Conservation (phyloP, 1,140 invertebrate species). For the Elysia chlorotica region DNA sequence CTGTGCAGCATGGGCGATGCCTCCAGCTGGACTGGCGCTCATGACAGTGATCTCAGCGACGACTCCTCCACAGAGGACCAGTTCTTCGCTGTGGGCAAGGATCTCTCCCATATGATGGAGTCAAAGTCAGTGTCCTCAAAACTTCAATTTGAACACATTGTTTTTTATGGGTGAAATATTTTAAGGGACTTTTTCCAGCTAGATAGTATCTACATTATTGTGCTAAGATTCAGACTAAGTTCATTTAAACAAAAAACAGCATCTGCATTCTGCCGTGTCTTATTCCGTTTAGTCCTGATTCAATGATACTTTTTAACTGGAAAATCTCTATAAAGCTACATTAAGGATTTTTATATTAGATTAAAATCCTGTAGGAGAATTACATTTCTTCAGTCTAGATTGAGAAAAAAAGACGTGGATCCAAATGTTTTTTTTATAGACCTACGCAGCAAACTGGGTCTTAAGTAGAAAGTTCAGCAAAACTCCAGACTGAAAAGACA, state of each 20-base stretch:
- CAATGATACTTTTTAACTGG: too few relatives aligned
- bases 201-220: neutral
- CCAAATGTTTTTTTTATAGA: too few relatives aligned
- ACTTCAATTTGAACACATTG: neutral
- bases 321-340: too few relatives aligned
- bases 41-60: slow-evolving; percentile 55
- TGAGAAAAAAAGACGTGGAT: too few relatives aligned
- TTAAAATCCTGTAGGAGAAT: too few relatives aligned
- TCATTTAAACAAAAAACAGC: neutral
- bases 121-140: slow-evolving; percentile 47
- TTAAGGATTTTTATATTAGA: too few relatives aligned
- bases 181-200: neutral
- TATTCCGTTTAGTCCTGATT: neutral
- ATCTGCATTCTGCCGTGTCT: neutral
- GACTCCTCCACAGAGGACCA: slow-evolving; percentile 53
- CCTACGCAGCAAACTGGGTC: too few relatives aligned
- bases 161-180: neutral
- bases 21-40: slow-evolving; percentile 52
- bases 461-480: too few relatives aligned
- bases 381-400: too few relatives aligned
- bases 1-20: too few relatives aligned
- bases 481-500: too few relatives aligned
- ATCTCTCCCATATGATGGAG: slow-evolving; percentile 44
- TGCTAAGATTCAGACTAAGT: too few relatives aligned
- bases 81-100: slow-evolving; percentile 50